Percentiles rank a stretch among this genome's conserved stretches.
These are phyloP conservation scores for Tetrax tetrax DNA, from an alignment of 2,113 vertebrate genomes.

Conservation along the genomic window DNA sequence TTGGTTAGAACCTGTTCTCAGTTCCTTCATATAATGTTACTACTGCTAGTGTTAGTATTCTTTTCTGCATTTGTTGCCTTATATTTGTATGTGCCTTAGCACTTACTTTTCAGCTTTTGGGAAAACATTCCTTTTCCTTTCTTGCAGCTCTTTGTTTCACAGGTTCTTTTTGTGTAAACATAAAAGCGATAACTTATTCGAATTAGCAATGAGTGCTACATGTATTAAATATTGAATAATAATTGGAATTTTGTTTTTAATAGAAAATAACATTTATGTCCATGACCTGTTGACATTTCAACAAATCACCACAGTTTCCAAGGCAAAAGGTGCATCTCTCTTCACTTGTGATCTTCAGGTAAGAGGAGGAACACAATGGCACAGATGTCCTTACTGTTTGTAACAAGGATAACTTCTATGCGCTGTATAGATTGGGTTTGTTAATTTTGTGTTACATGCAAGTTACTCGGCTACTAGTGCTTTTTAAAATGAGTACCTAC, in stretches of 20 bases:
- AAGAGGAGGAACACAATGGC: background rate
- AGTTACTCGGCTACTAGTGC: background rate
- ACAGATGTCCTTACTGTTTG: background rate
- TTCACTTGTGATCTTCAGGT: slow-evolving; percentile 96
- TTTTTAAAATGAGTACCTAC: background rate
- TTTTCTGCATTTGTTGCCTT: background rate
- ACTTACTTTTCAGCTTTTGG: background rate
- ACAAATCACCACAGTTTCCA: slow-evolving; percentile 94
- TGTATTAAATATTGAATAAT: background rate
- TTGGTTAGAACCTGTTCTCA: background rate
- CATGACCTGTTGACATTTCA: slow-evolving; percentile 98
- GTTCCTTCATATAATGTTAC: background rate
- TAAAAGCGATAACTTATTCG: background rate
- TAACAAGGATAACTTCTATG: background rate
- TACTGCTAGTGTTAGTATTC: fast-evolving
- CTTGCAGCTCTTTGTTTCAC: background rate
- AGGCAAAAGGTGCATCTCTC: slow-evolving; percentile 93
- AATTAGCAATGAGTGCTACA: background rate
- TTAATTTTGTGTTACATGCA: background rate
- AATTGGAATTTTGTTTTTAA: slow-evolving; percentile 44
- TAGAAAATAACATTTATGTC: slow-evolving; percentile 98
- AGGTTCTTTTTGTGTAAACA: background rate
- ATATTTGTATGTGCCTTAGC: background rate
- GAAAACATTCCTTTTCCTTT: background rate
- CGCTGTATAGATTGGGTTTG: background rate